Percentiles rank a stretch among this genome's conserved stretches.
These are phyloP conservation scores for Ferdinandea cuprea DNA, from an alignment of 2,888 invertebrate species.

Conservation along the genomic window DNA sequence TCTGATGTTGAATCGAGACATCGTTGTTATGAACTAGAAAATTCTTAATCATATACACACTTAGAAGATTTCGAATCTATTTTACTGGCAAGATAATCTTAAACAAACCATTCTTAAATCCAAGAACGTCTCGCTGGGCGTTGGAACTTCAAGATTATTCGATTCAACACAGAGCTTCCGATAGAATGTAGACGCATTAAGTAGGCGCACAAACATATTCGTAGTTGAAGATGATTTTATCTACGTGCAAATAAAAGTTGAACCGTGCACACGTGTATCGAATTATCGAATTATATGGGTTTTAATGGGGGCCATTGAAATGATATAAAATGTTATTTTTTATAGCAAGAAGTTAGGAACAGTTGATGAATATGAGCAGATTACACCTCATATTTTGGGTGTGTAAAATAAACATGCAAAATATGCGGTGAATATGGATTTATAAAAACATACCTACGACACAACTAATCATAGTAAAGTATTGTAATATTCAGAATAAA, in stretches of 20 bases:
- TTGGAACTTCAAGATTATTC: constrained; percentile 71
- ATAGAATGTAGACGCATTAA: constrained; percentile 78
- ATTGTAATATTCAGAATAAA: no score
- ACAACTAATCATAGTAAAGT: no score
- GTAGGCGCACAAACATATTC: constrained; percentile 60
- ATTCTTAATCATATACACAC: constrained; percentile 76
- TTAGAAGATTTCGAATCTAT: constrained; percentile 76
- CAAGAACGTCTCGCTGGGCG: no score
- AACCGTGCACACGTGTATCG: constrained; percentile 22
- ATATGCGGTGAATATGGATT: no score
- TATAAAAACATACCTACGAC: no score
- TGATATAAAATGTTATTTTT: no score
- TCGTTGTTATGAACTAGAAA: constrained; percentile 78
- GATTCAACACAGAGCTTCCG: constrained; percentile 71
- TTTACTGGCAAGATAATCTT: constrained; percentile 76
- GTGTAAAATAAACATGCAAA: no score
- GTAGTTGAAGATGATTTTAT: constrained; percentile 27
- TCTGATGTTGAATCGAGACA: constrained; percentile 75
- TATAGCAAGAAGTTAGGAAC: no score
- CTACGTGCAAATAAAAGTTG: constrained; percentile 27
- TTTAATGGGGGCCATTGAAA: neutral
- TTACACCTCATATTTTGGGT: no score
- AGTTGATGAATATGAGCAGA: no score
- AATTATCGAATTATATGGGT: constrained; percentile 2
- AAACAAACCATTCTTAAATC: constrained; percentile 73